Percentiles rank a stretch among this genome's conserved stretches.
phyloP scores from a whole-genome alignment of 2,797 vertebrate genomes.

The Percopsis omiscomaycus region DNA sequence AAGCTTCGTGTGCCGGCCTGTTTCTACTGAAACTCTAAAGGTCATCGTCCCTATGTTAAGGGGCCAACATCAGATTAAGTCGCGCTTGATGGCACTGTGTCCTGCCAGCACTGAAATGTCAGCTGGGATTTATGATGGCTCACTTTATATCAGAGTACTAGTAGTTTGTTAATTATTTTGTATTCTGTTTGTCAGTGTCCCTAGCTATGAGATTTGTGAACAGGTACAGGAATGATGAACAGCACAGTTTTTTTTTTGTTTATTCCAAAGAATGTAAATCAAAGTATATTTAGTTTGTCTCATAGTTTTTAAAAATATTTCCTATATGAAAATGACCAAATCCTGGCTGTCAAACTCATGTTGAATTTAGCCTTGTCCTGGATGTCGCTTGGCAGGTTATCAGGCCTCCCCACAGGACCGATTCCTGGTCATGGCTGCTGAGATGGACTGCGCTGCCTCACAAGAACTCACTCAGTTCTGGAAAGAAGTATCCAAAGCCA shows the following conservation, averaged over 20 bases:
- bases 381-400: constrained; percentile 73
- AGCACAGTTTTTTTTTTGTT: background rate
- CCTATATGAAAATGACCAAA: too few species aligned
- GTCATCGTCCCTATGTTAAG: constrained; percentile 1
- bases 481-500: constrained; percentile 89
- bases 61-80: constrained; percentile 17
- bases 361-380: background rate
- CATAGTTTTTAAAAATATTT: too few species aligned
- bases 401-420: constrained; percentile 91
- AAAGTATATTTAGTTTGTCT: too few species aligned
- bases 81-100: constrained; percentile 24
- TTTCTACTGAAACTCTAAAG: constrained; percentile 6
- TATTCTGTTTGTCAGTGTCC: background rate
- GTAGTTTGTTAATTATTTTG: background rate
- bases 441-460: constrained; percentile 83
- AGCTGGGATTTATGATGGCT: constrained; percentile 34
- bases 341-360: background rate
- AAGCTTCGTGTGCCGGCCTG: constrained; percentile 2
- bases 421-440: constrained; percentile 94
- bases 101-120: constrained; percentile 45
- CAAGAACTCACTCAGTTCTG: constrained; percentile 91
- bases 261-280: background rate
- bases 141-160: background rate
- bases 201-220: constrained; percentile 7
- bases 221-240: background rate